phyloP scores from a whole-genome alignment of 2,113 vertebrate species.

The Cynopterus brachyotis region DNA sequence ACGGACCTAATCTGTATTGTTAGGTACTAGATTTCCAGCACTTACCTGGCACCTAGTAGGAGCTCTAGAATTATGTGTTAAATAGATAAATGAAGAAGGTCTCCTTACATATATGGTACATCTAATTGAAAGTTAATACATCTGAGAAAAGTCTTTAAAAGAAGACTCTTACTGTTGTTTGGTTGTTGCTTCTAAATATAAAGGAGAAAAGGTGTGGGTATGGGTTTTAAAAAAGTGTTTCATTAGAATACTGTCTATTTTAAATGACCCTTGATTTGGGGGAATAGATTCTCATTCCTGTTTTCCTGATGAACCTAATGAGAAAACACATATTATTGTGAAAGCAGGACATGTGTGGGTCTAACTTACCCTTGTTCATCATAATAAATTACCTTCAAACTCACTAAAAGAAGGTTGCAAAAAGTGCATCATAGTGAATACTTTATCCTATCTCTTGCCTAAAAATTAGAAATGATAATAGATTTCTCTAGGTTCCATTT shows the following conservation, averaged over 20 bases:
- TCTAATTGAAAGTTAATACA: not conserved
- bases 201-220: not conserved
- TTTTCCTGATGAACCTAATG: not conserved
- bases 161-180: not conserved
- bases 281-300: not conserved
- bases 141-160: not conserved
- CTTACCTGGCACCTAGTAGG: not conserved
- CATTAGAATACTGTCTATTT: not conserved
- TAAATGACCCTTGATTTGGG: not conserved
- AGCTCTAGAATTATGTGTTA: not conserved
- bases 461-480: not conserved
- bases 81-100: not conserved
- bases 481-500: not conserved
- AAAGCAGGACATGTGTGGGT: not conserved
- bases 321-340: not conserved
- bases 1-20: not conserved
- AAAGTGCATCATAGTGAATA: not conserved
- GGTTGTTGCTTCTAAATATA: not conserved
- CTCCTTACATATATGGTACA: not conserved
- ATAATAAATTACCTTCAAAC: not conserved
- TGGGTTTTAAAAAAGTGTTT: not conserved
- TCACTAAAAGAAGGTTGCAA: not conserved
- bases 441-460: not conserved
- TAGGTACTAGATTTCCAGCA: not conserved
- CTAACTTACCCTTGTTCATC: not conserved